phyloP scores from a whole-genome alignment of 2,888 invertebrate species.

The Lamellibrachia columna region DNA sequence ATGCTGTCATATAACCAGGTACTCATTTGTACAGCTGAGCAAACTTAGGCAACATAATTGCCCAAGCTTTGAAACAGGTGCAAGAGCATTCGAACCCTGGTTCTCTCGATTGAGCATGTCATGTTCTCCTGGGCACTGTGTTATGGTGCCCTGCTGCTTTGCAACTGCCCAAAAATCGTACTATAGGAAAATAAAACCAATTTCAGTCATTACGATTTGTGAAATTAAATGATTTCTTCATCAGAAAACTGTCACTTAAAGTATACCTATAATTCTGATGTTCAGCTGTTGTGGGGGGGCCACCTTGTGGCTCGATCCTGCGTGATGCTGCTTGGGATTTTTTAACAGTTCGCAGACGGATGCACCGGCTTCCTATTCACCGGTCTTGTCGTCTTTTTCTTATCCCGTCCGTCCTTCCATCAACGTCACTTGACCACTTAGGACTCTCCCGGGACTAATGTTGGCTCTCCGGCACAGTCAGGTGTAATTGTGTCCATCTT shows the following conservation, averaged over 20 bases:
- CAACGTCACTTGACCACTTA: neutral
- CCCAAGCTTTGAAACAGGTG: too few species aligned
- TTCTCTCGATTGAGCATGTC: too few species aligned
- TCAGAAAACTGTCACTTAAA: neutral
- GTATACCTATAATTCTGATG: neutral
- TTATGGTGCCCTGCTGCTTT: too few species aligned
- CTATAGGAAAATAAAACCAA: too few species aligned
- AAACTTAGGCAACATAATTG: too few species aligned
- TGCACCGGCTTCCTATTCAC: neutral
- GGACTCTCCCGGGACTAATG: neutral
- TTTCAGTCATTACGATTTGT: too few species aligned
- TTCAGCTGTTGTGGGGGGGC: neutral
- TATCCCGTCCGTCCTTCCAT: neutral
- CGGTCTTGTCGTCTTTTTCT: neutral
- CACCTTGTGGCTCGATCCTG: neutral
- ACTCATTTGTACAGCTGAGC: too few species aligned
- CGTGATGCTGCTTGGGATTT: neutral
- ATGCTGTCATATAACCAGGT: too few species aligned
- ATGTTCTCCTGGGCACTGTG: too few species aligned
- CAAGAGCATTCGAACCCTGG: too few species aligned
- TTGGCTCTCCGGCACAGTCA: neutral
- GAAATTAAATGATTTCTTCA: neutral
- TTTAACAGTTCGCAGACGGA: neutral
- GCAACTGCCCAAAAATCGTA: too few species aligned
- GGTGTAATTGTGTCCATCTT: neutral